A percentile compares a stretch with the other conserved stretches of the same genome.
phyloP scores from a whole-genome alignment of 2,113 vertebrate species.

The Salvator merianae region DNA sequence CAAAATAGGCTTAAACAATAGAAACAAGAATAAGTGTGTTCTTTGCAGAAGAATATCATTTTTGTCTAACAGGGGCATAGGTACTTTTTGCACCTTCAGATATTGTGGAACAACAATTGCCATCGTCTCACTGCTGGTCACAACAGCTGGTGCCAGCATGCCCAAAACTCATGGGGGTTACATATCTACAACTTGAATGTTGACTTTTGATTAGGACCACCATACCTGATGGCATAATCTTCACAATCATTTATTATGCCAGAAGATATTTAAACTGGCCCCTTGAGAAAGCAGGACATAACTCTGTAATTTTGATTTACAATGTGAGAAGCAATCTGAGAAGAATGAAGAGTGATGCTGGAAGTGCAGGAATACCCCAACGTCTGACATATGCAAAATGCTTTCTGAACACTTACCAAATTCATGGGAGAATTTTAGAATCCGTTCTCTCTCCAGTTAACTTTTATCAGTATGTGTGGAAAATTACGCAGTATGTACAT shows the following conservation, averaged over 20 bases:
- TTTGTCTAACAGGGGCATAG: too few relatives aligned
- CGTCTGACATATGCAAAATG: not conserved
- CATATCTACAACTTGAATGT: rapidly evolving
- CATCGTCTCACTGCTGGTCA: not conserved
- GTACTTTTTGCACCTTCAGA: too few relatives aligned
- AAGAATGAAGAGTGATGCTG: not conserved
- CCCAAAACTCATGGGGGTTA: not conserved
- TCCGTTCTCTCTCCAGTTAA: not conserved
- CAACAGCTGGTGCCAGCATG: not conserved
- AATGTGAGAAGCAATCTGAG: not conserved
- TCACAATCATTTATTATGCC: not conserved
- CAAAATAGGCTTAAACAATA: too few relatives aligned
- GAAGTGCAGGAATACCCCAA: not conserved
- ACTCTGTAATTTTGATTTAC: not conserved
- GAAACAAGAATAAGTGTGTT: too few relatives aligned
- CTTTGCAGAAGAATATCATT: too few relatives aligned
- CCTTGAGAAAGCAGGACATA: not conserved
- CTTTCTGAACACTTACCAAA: not conserved
- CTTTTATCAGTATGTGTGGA: too few relatives aligned
- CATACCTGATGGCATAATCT: not conserved
- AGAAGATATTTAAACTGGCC: not conserved
- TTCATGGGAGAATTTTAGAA: not conserved
- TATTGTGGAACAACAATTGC: not conserved
- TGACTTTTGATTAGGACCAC: not conserved
- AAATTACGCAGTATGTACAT: not conserved